These are phyloP conservation scores for Avahi laniger DNA, from an alignment of 2,797 vertebrate genomes.

Conservation along the genomic window DNA sequence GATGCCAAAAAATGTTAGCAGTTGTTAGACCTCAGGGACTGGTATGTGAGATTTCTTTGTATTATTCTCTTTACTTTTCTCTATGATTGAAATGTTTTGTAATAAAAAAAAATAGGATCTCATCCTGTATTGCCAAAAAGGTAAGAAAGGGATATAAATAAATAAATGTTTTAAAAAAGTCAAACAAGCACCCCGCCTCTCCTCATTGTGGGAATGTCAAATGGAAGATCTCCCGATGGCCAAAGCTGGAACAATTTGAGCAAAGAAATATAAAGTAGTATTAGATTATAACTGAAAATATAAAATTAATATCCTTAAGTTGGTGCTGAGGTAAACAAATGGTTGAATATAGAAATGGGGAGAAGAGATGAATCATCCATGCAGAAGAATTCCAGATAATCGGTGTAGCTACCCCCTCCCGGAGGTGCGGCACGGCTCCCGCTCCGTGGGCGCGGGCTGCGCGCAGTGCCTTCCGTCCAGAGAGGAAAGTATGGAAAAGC, in stretches of 20 bases:
- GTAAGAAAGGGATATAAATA: not conserved
- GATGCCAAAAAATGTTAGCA: not conserved
- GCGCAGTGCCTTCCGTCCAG: not conserved
- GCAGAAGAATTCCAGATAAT: not conserved
- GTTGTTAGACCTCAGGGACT: not conserved
- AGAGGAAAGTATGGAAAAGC: not conserved
- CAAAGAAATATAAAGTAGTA: not conserved
- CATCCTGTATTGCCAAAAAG: not conserved
- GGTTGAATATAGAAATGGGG: not conserved
- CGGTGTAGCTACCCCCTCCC: fast-evolving
- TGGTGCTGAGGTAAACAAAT: not conserved
- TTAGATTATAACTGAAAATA: not conserved
- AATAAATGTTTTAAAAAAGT: not conserved
- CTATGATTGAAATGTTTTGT: not conserved
- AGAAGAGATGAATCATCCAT: not conserved
- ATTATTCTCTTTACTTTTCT: not conserved
- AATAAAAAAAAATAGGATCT: not conserved
- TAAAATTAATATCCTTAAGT: not conserved
- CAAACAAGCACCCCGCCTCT: not conserved
- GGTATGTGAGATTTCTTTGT: not conserved
- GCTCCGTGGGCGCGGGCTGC: not conserved
- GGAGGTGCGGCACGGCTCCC: not conserved
- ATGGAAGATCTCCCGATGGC: not conserved
- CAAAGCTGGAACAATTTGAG: not conserved
- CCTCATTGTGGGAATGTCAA: not conserved